Evolutionary conservation across 2,113 vertebrate genomes (phyloP), one percentile per base, ranked within the genome.

Genomic region (Elachura formosa): DNA sequence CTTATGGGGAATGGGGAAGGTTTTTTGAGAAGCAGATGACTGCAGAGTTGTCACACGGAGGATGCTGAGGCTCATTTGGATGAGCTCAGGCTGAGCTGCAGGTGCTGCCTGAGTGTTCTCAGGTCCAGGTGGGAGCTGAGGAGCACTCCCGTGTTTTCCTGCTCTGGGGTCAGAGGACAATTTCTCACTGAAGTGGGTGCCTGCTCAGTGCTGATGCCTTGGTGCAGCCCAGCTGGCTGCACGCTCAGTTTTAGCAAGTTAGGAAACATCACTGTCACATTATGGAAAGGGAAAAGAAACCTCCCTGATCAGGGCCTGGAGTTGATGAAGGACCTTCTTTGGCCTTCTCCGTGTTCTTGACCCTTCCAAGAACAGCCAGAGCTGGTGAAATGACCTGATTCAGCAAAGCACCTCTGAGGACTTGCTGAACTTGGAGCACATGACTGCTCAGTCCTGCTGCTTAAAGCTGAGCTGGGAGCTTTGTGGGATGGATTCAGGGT

Each of bases 41-140:
- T 46, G 63, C 54, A 11, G 43, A 68, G 59, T 33, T 2, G 0
- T 34, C 49, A 0, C 49, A 1, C 0, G 0, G 40, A 10, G 41
- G 11, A 13, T 55, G 78, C 51, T 68, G 31, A 69, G 51, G 46
- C 28, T 6, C 5, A 29, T 48, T 10, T 7, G 11, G 4, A 5
- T 8, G 69, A 43, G 1, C 11, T 67, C 21, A 6, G 33, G 52
- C 24, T 24, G 71, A 62, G 59, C 51, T 49, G 79, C 14, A 16
- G 25, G 13, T 12, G n/a, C 10, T 28, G 40, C 9, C 51, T 2
- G 11, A 8, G 68, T 8, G 52, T 3, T 55, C 6, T 34, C 1
- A 2, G 26, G 10, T 16, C n/a, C 0, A 0, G 9, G 49, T 6
- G 79, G 52, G 61, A 29, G 11, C 48, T 13, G 71, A 33, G 90